phyloP scores from a whole-genome alignment of 2,113 vertebrate genomes.

The Astatoreochromis straeleni region DNA sequence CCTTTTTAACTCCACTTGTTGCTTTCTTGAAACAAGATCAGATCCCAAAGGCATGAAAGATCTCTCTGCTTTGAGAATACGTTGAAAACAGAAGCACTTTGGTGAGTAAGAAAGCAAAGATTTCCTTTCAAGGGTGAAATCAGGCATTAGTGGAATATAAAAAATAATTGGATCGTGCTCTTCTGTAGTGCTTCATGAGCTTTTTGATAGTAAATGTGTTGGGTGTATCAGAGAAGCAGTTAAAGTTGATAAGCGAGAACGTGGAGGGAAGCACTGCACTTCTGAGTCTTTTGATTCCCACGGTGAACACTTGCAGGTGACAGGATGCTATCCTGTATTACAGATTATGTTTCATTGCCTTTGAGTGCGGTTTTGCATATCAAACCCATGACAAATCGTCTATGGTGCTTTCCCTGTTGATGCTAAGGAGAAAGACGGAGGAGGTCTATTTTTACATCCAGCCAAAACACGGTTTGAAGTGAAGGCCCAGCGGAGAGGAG shows the following conservation, averaged over 20 bases:
- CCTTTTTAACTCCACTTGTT: constrained; percentile 4
- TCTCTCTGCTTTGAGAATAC: background rate
- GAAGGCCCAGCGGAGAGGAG: background rate
- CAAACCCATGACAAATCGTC: constrained; percentile 27
- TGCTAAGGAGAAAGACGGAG: background rate
- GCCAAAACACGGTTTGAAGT: constrained; percentile 32
- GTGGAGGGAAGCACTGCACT: background rate
- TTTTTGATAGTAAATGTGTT: constrained; percentile 10
- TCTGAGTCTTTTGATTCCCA: constrained; percentile 27
- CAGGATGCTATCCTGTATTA: background rate
- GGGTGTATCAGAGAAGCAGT: background rate
- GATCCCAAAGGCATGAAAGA: background rate
- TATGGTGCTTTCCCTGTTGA: background rate
- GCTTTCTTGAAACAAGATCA: constrained; percentile 5
- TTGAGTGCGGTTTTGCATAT: constrained; percentile 23
- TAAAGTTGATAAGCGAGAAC: constrained; percentile 9
- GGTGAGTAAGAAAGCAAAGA: background rate
- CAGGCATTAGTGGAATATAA: background rate
- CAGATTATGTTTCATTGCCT: background rate
- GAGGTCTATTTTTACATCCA: constrained; percentile 48
- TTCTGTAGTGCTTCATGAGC: background rate
- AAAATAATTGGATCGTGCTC: background rate
- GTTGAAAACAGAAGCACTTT: background rate
- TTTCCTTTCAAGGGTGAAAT: background rate
- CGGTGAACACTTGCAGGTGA: constrained; percentile 5